These are phyloP conservation scores for Rhea pennata DNA, from an alignment of 2,113 vertebrate species.

Conservation along the genomic window DNA sequence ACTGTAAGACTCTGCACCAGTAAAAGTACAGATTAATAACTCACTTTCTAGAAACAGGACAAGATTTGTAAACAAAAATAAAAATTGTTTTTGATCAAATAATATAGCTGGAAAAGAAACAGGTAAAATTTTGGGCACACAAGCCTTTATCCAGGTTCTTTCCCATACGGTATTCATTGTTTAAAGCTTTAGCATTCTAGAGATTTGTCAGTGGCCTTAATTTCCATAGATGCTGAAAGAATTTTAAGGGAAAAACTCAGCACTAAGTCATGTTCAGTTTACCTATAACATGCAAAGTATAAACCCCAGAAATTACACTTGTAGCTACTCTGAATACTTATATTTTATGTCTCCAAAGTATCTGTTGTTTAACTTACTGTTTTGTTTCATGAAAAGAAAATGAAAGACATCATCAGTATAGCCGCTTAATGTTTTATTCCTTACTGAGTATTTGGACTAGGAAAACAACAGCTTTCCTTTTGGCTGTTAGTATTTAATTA, in stretches of 20 bases:
- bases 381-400: constrained; percentile 64
- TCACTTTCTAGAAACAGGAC: background rate
- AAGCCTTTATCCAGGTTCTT: background rate
- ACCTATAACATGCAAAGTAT: background rate
- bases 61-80: background rate
- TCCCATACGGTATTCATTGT: background rate
- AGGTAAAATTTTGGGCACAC: background rate
- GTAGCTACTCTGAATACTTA: background rate
- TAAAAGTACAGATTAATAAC: background rate
- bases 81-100: background rate
- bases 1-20: background rate
- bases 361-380: constrained; percentile 44
- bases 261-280: background rate
- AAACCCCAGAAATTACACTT: background rate
- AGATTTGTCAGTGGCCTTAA: background rate
- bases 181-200: background rate
- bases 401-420: constrained; percentile 45
- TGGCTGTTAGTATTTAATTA: constrained; percentile 69
- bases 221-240: background rate
- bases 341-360: background rate
- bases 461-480: constrained; percentile 76
- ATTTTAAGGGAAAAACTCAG: background rate
- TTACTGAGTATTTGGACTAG: constrained; percentile 69
- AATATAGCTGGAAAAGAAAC: background rate
- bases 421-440: constrained; percentile 72